A percentile compares a stretch with the other conserved stretches of the same genome.
These are phyloP conservation scores for Xestia sexstrigata DNA, from an alignment of 2,888 invertebrate species.

Conservation along the genomic window DNA sequence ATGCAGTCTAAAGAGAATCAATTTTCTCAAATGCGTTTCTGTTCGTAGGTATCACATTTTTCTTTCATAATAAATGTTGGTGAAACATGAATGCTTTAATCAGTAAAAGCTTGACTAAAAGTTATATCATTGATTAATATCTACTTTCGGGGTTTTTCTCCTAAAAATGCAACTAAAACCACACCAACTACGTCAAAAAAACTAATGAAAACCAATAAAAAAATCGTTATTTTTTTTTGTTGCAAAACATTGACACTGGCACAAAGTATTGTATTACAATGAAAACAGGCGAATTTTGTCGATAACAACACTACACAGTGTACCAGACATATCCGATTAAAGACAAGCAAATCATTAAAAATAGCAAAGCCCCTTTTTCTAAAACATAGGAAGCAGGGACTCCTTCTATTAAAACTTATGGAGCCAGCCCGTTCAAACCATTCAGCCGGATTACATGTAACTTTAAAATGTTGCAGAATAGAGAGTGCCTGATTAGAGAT, in stretches of 20 bases:
- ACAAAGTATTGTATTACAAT: too few relatives aligned
- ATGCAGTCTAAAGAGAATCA: conserved; percentile 29
- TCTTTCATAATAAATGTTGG: neutral
- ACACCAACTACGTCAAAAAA: neutral
- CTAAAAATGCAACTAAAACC: neutral
- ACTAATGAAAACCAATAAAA: neutral
- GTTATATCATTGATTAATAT: neutral
- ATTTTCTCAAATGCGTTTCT: conserved; percentile 34
- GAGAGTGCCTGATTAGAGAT: conserved; percentile 67
- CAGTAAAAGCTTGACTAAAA: neutral
- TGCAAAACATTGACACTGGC: neutral
- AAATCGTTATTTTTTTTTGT: neutral
- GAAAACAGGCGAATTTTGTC: neutral
- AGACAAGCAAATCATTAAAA: conserved; percentile 66
- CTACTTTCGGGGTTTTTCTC: neutral
- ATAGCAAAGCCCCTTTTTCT: conserved; percentile 70
- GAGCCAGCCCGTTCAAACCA: conserved; percentile 60
- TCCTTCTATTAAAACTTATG: conserved; percentile 74
- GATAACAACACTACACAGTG: neutral
- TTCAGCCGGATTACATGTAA: conserved; percentile 78
- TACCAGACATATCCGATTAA: conserved; percentile 21
- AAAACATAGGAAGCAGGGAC: conserved; percentile 63
- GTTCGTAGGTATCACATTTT: neutral
- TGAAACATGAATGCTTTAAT: neutral
- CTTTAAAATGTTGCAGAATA: conserved; percentile 77